phyloP scores from a whole-genome alignment of 2,888 invertebrate species.

The Emmelina monodactyla region DNA sequence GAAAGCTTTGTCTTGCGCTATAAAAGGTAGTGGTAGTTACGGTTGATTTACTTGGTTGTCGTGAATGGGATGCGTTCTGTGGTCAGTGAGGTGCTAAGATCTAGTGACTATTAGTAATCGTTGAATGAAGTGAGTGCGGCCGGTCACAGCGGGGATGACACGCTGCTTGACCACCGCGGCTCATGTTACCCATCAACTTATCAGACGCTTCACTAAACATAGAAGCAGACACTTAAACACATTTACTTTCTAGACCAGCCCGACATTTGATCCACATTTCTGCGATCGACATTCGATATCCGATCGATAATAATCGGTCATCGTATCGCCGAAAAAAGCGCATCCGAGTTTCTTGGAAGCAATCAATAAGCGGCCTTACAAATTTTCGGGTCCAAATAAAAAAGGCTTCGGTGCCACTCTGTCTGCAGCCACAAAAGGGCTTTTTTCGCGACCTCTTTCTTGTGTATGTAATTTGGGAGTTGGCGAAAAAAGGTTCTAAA shows the following conservation, averaged over 20 bases:
- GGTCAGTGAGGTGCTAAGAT: conserved; percentile 54
- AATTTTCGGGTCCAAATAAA: conserved; percentile 39
- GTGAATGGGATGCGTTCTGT: conserved; percentile 60
- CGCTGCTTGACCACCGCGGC: too few species aligned
- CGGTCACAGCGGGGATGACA: too few species aligned
- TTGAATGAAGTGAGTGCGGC: conserved; percentile 40
- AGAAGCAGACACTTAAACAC: too few species aligned
- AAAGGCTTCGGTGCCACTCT: conserved; percentile 55
- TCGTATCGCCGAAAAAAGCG: not conserved
- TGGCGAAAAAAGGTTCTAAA: too few species aligned
- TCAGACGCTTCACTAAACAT: too few species aligned
- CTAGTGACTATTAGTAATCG: conserved; percentile 49
- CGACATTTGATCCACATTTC: too few species aligned
- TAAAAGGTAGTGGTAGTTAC: conserved; percentile 36
- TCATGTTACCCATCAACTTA: too few species aligned
- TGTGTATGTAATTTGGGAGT: too few species aligned
- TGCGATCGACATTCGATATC: conserved; percentile 18
- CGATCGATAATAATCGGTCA: conserved; percentile 17
- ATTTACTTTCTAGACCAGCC: too few species aligned
- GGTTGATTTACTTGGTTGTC: conserved; percentile 58
- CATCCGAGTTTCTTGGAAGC: conserved; percentile 39
- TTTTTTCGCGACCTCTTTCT: too few species aligned
- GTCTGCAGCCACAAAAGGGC: conserved; percentile 58
- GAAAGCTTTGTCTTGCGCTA: conserved; percentile 36
- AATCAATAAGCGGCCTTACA: conserved; percentile 34